Evolutionary conservation across 2,113 vertebrate species (phyloP).

Genomic region (Phrynosoma blainvillii): DNA sequence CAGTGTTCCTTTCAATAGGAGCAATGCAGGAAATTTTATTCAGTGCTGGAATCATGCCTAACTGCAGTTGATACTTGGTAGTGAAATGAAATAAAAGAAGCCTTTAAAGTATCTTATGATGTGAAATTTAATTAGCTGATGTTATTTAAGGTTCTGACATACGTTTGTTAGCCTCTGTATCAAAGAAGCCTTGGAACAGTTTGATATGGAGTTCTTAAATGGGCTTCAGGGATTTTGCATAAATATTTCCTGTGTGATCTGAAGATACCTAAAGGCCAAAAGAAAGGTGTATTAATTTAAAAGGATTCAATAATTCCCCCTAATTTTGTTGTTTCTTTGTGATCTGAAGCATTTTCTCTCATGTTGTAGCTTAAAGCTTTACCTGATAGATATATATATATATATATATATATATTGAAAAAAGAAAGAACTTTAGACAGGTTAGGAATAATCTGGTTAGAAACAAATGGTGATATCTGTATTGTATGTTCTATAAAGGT

Average conservation of each 20-base stretch:
- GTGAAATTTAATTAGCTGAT: conserved; percentile 35
- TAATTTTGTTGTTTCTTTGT: conserved; percentile 35
- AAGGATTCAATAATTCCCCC: conserved; percentile 35
- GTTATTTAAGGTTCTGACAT: conserved; percentile 12
- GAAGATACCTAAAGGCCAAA: conserved; percentile 58
- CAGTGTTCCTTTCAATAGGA: neutral
- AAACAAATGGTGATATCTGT: conserved; percentile 22
- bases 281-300: conserved; percentile 53
- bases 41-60: conserved; percentile 13
- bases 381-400: too few species aligned
- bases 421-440: neutral
- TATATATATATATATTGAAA: too few species aligned
- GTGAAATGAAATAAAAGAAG: conserved; percentile 3
- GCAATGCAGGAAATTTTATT: neutral
- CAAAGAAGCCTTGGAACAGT: conserved; percentile 41
- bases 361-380: conserved; percentile 45
- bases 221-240: conserved; percentile 46
- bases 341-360: conserved; percentile 55
- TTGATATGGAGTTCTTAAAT: conserved; percentile 57
- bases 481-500: neutral
- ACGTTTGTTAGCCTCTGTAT: conserved; percentile 56
- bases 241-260: conserved; percentile 60
- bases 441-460: neutral
- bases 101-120: conserved; percentile 12
- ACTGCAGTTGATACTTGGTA: neutral